phyloP scores from a whole-genome alignment of 2,113 vertebrate species.

The Recurvirostra avosetta region DNA sequence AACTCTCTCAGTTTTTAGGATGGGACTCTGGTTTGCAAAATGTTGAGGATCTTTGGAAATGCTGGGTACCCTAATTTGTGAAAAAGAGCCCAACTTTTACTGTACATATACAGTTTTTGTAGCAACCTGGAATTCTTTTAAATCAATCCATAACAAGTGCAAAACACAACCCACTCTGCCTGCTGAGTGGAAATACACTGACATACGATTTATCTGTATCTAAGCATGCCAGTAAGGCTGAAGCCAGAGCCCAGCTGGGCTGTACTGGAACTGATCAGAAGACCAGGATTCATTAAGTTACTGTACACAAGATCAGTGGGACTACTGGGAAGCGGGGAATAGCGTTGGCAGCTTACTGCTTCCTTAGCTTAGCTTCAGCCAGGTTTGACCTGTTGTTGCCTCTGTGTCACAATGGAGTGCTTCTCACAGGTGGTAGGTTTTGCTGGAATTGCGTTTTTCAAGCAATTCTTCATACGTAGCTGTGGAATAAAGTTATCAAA shows the following conservation, averaged over 20 bases:
- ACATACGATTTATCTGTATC: background rate
- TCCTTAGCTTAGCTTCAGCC: background rate
- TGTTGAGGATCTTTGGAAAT: background rate
- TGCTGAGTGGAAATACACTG: background rate
- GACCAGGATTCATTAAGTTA: background rate
- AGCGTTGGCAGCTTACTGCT: background rate
- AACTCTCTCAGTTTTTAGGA: background rate
- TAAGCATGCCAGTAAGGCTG: background rate
- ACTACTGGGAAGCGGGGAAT: background rate
- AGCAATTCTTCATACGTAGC: background rate
- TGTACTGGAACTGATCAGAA: background rate
- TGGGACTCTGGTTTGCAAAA: background rate
- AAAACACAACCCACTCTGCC: background rate
- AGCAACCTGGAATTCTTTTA: background rate
- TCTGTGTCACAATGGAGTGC: background rate
- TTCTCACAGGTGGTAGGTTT: background rate
- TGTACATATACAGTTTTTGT: background rate
- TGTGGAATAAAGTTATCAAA: background rate
- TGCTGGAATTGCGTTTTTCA: background rate
- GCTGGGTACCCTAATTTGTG: too few relatives aligned
- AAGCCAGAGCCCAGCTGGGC: background rate
- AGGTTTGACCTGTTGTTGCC: background rate
- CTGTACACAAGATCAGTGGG: background rate
- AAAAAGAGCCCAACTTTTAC: background rate
- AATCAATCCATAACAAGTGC: background rate